These are phyloP conservation scores for Takifugu flavidus DNA, from an alignment of 2,113 vertebrate species.

Conservation along the genomic window DNA sequence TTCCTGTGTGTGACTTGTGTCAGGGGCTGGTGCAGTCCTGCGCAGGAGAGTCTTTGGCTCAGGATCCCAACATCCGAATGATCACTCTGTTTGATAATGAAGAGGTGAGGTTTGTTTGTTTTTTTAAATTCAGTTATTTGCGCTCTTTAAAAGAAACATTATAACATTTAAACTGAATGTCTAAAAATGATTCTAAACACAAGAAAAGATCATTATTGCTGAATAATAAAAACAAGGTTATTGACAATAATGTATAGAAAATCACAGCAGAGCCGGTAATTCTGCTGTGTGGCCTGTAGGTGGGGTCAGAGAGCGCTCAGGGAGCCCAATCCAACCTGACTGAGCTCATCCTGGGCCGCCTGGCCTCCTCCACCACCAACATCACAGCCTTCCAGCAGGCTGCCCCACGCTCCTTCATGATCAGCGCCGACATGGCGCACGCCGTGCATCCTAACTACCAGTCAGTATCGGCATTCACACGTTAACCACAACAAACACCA, in stretches of 20 bases:
- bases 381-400: slow-evolving; percentile 92
- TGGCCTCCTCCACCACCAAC: slow-evolving; percentile 78
- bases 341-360: slow-evolving; percentile 87
- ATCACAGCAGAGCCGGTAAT: neutral
- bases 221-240: neutral
- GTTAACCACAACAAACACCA: neutral
- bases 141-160: too few species aligned
- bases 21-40: slow-evolving; percentile 89
- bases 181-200: too few species aligned
- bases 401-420: slow-evolving; percentile 90
- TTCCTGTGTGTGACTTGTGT: neutral
- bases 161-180: too few species aligned
- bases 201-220: neutral
- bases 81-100: slow-evolving; percentile 93
- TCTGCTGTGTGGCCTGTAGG: slow-evolving; percentile 67
- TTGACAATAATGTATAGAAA: neutral
- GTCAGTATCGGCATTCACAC: slow-evolving; percentile 73
- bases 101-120: slow-evolving; percentile 77
- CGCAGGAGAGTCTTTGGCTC: slow-evolving; percentile 72
- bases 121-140: too few species aligned
- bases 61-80: slow-evolving; percentile 87
- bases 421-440: slow-evolving; percentile 97
- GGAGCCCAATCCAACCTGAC: slow-evolving; percentile 91
- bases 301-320: slow-evolving; percentile 93
- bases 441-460: slow-evolving; percentile 93